A percentile compares a stretch with the other conserved stretches of the same genome.
phyloP scores from a whole-genome alignment of 2,888 invertebrate species.

The Serrognathus titanus region DNA sequence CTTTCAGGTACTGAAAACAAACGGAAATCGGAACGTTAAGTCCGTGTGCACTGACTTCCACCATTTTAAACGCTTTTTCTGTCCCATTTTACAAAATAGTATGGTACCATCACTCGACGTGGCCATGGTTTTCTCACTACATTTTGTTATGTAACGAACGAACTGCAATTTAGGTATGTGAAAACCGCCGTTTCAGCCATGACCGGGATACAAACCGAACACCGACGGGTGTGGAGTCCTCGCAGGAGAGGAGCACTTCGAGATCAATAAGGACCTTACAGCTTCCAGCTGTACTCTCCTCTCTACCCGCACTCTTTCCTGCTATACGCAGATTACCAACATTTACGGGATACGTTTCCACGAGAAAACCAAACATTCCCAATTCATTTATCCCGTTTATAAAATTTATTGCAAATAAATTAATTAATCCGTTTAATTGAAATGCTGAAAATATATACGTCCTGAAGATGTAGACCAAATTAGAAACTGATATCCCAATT shows the following conservation, averaged over 20 bases:
- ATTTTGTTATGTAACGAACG: conserved; percentile 11
- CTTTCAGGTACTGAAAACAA: conserved; percentile 38
- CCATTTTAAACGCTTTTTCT: conserved; percentile 43
- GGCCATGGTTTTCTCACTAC: conserved; percentile 22
- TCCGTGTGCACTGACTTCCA: conserved; percentile 43
- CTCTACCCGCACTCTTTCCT: neutral
- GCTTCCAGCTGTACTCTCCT: conserved; percentile 35
- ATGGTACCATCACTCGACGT: conserved; percentile 37
- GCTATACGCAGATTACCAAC: neutral
- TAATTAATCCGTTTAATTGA: too few relatives aligned
- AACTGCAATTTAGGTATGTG: conserved; percentile 21
- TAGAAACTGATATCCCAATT: too few relatives aligned
- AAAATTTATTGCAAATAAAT: too few relatives aligned
- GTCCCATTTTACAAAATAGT: conserved; percentile 35
- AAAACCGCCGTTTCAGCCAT: conserved; percentile 27
- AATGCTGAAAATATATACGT: too few relatives aligned
- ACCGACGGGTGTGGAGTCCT: conserved; percentile 40
- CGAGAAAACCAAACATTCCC: neutral
- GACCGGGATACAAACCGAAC: conserved; percentile 29
- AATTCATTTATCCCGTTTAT: neutral
- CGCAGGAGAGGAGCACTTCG: conserved; percentile 36
- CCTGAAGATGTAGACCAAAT: too few relatives aligned
- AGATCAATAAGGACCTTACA: conserved; percentile 46
- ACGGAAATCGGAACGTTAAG: conserved; percentile 32
- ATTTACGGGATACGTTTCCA: neutral